A percentile compares a stretch with the other conserved stretches of the same genome.
Conservation (phyloP, 1,140 invertebrate species). For the Heliothis virescens region DNA sequence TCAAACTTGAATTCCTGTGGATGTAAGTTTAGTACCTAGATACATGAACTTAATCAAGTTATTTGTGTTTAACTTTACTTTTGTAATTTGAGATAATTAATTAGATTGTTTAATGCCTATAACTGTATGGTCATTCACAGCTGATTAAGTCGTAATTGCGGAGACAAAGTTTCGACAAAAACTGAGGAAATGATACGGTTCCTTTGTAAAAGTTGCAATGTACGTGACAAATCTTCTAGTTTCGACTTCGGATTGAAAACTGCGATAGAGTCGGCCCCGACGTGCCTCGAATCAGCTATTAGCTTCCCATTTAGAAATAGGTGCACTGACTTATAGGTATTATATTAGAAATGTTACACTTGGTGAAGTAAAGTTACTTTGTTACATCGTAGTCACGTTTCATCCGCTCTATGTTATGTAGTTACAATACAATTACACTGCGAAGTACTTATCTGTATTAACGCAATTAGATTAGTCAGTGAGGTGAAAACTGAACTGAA, state of each 20-base stretch:
- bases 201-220: conserved; percentile 77
- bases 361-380: conserved; percentile 54
- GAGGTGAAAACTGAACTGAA: conserved; percentile 56
- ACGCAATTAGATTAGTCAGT: conserved; percentile 63
- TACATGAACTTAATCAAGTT: not conserved
- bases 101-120: no score
- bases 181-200: conserved; percentile 73
- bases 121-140: conserved; percentile 17
- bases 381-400: conserved; percentile 62
- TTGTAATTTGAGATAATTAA: no score
- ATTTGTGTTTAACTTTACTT: no score
- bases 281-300: conserved; percentile 78
- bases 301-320: conserved; percentile 74
- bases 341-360: conserved; percentile 62
- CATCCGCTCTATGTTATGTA: conserved; percentile 50
- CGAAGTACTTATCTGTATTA: conserved; percentile 66
- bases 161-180: conserved; percentile 64
- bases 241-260: conserved; percentile 83
- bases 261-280: conserved; percentile 76
- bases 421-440: conserved; percentile 60
- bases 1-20: conserved; percentile 10
- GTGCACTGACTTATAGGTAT: conserved; percentile 66
- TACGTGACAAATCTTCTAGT: conserved; percentile 84
- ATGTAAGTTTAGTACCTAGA: not conserved
- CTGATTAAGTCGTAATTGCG: conserved; percentile 54